Conservation (phyloP, 2,797 vertebrate species). For the Balearica regulorum region DNA sequence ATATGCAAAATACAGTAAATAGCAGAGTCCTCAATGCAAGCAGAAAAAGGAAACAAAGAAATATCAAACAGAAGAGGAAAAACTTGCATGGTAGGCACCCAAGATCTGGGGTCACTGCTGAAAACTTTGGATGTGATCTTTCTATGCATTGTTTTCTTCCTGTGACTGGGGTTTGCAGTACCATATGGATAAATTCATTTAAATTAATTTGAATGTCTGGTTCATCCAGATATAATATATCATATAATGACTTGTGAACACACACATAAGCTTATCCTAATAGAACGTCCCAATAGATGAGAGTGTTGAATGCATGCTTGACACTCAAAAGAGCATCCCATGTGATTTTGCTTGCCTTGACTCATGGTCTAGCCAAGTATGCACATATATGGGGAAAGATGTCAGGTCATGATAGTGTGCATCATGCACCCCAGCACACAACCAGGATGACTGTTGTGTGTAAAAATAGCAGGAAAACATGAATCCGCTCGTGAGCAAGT, state of each 20-base stretch:
- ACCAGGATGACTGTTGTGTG: neutral
- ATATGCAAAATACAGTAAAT: neutral
- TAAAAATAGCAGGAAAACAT: slow-evolving; percentile 55
- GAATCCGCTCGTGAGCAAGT: neutral
- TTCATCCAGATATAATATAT: neutral
- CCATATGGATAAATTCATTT: neutral
- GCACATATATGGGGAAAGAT: neutral
- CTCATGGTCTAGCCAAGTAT: neutral
- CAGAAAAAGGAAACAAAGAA: neutral
- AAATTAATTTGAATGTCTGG: neutral
- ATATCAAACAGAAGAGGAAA: neutral
- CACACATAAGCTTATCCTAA: neutral
- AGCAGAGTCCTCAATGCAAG: neutral
- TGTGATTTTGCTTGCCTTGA: neutral
- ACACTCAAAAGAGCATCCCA: neutral
- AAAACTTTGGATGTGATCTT: neutral
- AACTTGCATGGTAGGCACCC: neutral
- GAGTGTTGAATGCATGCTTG: neutral
- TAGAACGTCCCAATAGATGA: neutral
- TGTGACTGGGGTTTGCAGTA: neutral
- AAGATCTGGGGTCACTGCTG: neutral
- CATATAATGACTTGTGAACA: neutral
- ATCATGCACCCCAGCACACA: neutral
- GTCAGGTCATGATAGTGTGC: neutral
- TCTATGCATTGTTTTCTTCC: neutral